These are phyloP conservation scores for Noctua fimbriata DNA, from an alignment of 2,888 invertebrate species.

Conservation along the genomic window DNA sequence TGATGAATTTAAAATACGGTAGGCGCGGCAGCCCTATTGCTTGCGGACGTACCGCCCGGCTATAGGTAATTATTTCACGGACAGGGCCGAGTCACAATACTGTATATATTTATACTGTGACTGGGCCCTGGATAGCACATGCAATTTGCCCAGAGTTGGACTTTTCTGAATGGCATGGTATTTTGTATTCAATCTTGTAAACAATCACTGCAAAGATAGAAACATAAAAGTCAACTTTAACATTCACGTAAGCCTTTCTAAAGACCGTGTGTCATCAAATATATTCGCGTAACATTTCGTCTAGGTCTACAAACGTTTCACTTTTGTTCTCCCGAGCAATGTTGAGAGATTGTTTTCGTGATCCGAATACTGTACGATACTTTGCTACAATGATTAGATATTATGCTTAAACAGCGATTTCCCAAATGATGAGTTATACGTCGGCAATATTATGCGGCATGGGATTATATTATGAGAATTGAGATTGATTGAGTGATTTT, in stretches of 20 bases:
- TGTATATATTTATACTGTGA: too few species aligned
- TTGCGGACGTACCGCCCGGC: too few species aligned
- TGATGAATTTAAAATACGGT: too few species aligned
- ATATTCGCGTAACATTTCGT: conserved; percentile 17
- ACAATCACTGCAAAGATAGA: background rate
- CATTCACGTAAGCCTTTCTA: background rate
- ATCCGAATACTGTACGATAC: conserved; percentile 33
- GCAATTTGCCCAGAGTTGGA: background rate
- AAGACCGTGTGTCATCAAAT: conserved; percentile 8
- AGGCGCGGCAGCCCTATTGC: too few species aligned
- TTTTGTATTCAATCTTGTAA: background rate
- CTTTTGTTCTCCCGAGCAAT: conserved; percentile 35
- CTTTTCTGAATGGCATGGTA: too few species aligned
- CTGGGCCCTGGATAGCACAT: background rate
- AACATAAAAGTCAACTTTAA: conserved; percentile 8
- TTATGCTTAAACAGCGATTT: conserved; percentile 24
- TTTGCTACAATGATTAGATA: conserved; percentile 8
- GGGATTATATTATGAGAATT: background rate
- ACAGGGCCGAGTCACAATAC: too few species aligned
- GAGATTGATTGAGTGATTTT: conserved; percentile 8
- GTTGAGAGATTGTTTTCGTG: conserved; percentile 57
- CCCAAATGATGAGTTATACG: background rate
- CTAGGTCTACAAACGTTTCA: conserved; percentile 10
- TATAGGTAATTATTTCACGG: too few species aligned
- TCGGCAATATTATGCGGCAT: background rate